Evolutionary conservation across 2,113 vertebrate species (phyloP).

Genomic region (Rhea americana): DNA sequence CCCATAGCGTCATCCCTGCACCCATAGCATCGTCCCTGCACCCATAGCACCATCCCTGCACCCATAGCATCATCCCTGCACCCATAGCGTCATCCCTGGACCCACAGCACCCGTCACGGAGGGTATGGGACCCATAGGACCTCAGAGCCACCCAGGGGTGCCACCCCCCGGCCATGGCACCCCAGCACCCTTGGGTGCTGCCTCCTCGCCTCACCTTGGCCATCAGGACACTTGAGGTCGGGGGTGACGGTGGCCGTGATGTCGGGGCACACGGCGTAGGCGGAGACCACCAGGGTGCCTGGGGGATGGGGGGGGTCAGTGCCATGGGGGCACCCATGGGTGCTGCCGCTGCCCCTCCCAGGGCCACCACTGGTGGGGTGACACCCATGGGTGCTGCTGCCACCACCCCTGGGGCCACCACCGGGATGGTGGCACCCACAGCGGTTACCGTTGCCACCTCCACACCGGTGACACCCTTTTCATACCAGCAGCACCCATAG

Average conservation of each 20-base stretch:
- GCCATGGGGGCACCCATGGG: not conserved
- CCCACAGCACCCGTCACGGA: not conserved
- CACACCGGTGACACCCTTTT: too few species aligned
- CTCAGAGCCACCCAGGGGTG: not conserved
- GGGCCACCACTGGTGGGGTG: rapidly evolving
- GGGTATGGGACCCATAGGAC: too few species aligned
- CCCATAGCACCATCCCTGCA: not conserved
- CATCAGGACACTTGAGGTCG: constrained; percentile 87
- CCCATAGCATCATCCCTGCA: too few species aligned
- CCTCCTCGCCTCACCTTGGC: constrained; percentile 74
- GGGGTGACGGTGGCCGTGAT: constrained; percentile 92
- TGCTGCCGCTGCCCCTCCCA: too few species aligned
- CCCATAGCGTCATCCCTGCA: too few species aligned
- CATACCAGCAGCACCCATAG: too few species aligned
- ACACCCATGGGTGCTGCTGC: not conserved
- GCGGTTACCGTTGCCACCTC: too few species aligned
- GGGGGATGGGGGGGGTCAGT: not conserved
- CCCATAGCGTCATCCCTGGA: not conserved
- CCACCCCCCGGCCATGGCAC: too few species aligned
- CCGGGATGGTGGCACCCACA: too few species aligned
- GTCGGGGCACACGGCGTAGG: constrained; percentile 91
- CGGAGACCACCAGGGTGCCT: constrained; percentile 86
- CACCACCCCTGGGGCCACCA: too few species aligned
- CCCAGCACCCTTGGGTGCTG: not conserved
- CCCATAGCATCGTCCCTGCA: not conserved